Base-by-base conservation (phyloP, 1,140 invertebrate species). In the Aphis craccivora region DNA sequence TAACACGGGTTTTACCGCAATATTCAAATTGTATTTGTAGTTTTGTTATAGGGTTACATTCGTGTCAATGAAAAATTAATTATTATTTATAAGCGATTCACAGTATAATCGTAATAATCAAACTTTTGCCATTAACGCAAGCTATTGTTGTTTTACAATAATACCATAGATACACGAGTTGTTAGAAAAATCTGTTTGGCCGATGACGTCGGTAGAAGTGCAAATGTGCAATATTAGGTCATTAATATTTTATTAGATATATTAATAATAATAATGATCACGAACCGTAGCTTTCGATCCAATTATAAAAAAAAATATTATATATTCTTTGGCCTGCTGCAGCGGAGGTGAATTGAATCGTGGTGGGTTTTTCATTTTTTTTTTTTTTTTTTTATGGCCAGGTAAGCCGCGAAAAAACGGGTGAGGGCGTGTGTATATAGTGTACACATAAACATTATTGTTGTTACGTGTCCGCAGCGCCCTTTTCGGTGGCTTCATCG, bases 121-220 rank as follows among this genome's bases (percentile, higher is more conserved):
- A 14, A 76, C 30, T 76, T 76, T 76, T 76, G 30, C n/a, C 30
- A 35, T 87, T 87, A 45, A 48, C 84, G 43, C 43, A n/a, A 25
- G 14, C 43, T 30, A 23, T 83, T 83, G 37, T 37, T 23, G 23
- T 83, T 83, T 8, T 23, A 37, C 23, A 76, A n/a, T 35, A 14
- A n/a, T n/a, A 23, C 22, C 43, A 84, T 84, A 4, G 60, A n/a
- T 37, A 20, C 18, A 40, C 23, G 43, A 20, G 84, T 43, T 87
- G 43, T 87, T 20, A 25, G 30, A 87, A 86, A 86, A 87, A 87
- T 87, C 84, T 87, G 84, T 87, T 87, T 87, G 22, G 30, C 18
- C 25, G 43, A 76, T n/a, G 60, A 76, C 60, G 14, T 25, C 84
- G 25, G 25, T 35, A 45, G 30, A 20, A 5, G 86, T 8, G 25